These are phyloP conservation scores for Styela plicata DNA, from an alignment of 23 tunicate genomes.

Conservation along the genomic window DNA sequence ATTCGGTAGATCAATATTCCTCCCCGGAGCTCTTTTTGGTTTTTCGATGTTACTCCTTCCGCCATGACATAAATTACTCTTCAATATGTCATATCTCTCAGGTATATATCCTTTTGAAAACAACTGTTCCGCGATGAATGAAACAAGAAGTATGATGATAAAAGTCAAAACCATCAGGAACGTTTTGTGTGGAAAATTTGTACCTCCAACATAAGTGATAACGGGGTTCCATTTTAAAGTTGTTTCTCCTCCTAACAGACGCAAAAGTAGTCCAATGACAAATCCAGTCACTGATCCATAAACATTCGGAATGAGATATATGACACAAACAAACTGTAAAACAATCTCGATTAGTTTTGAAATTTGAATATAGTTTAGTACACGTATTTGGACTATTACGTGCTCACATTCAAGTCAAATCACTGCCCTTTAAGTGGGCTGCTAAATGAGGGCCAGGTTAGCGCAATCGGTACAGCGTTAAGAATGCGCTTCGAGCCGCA, in stretches of 20 bases:
- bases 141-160: background rate
- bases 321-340: background rate
- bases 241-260: constrained; percentile 4
- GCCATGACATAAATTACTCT: background rate
- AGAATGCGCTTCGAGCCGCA: too few relatives aligned
- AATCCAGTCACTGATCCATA: constrained; percentile 16
- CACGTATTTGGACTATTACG: too few relatives aligned
- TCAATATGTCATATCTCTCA: background rate
- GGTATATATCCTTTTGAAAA: constrained; percentile 4
- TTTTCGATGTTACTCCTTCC: background rate
- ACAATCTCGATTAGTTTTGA: too few relatives aligned
- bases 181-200: constrained; percentile 12
- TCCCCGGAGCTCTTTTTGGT: background rate
- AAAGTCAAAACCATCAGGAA: background rate
- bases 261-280: background rate
- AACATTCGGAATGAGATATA: constrained; percentile 7
- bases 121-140: background rate
- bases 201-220: background rate
- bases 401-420: too few relatives aligned
- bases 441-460: too few relatives aligned
- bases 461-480: too few relatives aligned
- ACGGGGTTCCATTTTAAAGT: background rate
- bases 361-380: too few relatives aligned
- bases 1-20: background rate
- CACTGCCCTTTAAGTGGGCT: too few relatives aligned